Evolutionary conservation across 2,113 vertebrate species (phyloP).

Genomic region (Alligator sinensis): DNA sequence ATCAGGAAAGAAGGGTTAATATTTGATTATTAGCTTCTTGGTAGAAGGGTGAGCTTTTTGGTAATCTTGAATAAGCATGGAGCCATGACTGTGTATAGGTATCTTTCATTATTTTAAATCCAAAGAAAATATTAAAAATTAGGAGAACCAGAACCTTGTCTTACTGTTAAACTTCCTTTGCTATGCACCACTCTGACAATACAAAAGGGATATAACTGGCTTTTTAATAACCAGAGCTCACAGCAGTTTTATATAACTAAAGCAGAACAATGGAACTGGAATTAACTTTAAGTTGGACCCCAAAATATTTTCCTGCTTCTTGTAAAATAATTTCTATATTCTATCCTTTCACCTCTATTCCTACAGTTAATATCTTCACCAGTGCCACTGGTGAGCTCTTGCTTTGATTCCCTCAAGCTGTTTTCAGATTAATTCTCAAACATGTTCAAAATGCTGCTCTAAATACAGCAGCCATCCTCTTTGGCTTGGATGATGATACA

Average conservation of each 20-base stretch:
- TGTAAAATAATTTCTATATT: background rate
- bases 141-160: too few relatives aligned
- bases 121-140: background rate
- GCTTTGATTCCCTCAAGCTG: background rate
- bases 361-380: background rate
- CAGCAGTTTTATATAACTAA: background rate
- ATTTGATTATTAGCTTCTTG: too few relatives aligned
- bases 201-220: background rate
- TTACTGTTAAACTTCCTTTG: background rate
- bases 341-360: background rate
- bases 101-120: too few relatives aligned
- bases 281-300: too few relatives aligned
- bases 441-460: background rate
- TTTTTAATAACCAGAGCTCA: background rate
- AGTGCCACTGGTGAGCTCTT: background rate
- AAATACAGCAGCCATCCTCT: background rate
- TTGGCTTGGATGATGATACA: background rate
- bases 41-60: too few relatives aligned
- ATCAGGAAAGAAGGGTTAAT: too few relatives aligned
- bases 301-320: background rate
- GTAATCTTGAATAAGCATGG: too few relatives aligned
- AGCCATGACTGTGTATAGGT: background rate
- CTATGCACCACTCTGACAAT: background rate
- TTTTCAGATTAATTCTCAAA: background rate
- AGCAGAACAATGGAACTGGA: too few relatives aligned